Evolutionary conservation across 2,113 vertebrate species (phyloP).

Genomic region (Macquaria ambigua): DNA sequence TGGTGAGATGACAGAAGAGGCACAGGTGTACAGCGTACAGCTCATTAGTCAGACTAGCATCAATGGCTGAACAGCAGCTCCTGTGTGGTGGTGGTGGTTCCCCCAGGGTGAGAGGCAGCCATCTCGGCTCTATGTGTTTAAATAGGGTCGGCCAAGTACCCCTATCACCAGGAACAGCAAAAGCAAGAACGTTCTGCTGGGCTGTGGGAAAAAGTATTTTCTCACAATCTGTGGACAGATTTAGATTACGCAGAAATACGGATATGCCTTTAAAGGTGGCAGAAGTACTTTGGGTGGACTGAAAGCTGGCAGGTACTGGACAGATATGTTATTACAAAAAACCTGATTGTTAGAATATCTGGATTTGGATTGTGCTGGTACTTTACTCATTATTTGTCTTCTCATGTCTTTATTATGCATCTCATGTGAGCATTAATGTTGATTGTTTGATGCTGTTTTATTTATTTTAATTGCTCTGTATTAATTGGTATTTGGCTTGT

Average conservation of each 20-base stretch:
- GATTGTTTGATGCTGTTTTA: neutral
- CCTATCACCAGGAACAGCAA: neutral
- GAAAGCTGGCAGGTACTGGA: neutral
- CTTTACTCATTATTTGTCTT: neutral
- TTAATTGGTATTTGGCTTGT: neutral
- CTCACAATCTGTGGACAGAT: neutral
- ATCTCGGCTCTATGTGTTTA: constrained; percentile 27
- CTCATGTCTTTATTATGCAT: neutral
- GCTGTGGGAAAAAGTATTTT: neutral
- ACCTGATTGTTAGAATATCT: neutral
- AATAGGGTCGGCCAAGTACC: neutral
- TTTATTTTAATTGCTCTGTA: neutral
- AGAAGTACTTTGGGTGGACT: neutral
- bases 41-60: neutral
- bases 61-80: neutral
- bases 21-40: neutral
- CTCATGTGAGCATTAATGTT: constrained; percentile 2
- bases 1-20: neutral
- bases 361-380: neutral
- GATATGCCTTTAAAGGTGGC: constrained; percentile 1
- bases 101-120: constrained; percentile 30
- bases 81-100: neutral
- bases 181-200: neutral
- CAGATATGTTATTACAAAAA: neutral
- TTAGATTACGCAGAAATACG: too few species aligned